These are phyloP conservation scores for Alethe castanea DNA, from an alignment of 2,113 vertebrate species.

Conservation along the genomic window DNA sequence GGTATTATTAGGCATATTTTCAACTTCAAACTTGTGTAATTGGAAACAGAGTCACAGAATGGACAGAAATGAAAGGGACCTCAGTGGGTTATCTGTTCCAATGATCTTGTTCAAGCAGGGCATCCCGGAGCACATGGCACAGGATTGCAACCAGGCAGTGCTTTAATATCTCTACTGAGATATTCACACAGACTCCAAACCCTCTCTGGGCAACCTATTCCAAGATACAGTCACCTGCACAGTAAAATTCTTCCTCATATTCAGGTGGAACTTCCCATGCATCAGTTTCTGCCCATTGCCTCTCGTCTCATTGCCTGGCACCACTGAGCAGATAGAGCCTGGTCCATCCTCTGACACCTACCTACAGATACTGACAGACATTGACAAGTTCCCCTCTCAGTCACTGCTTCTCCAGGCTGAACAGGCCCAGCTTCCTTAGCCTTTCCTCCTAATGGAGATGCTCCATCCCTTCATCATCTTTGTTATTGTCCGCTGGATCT, in stretches of 20 bases:
- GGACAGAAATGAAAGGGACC: neutral
- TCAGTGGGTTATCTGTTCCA: neutral
- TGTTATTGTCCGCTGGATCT: no score
- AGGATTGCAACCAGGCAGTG: neutral
- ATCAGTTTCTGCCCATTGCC: neutral
- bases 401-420: fast-evolving
- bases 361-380: neutral
- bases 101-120: neutral
- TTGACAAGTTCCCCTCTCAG: neutral
- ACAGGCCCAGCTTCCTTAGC: neutral
- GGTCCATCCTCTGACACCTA: neutral
- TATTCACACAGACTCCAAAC: neutral
- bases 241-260: neutral
- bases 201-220: neutral
- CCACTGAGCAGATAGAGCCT: neutral
- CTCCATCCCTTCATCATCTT: neutral
- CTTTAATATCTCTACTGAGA: neutral
- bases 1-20: neutral
- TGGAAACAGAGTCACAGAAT: neutral
- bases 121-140: neutral
- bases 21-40: neutral
- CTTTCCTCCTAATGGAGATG: neutral
- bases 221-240: no score
- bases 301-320: neutral
- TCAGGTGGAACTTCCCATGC: neutral